A percentile compares a stretch with the other conserved stretches of the same genome.
Conservation (phyloP, 2,888 invertebrate genomes). For the Cistogaster globosa region DNA sequence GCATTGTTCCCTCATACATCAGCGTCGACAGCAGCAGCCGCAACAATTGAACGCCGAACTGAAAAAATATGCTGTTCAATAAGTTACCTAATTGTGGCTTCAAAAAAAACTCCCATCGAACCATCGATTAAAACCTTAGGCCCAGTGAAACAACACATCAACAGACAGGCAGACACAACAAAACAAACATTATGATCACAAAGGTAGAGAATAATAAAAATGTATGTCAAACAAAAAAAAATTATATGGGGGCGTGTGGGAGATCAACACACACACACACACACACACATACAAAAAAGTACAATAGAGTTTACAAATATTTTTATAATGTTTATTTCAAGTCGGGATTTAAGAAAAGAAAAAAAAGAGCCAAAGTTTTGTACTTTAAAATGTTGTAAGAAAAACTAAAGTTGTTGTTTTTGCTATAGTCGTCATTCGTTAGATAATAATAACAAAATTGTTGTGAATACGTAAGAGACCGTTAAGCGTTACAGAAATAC, state of each 20-base stretch:
- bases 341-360: conserved; percentile 34
- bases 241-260: conserved; percentile 62
- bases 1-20: conserved; percentile 40
- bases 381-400: conserved; percentile 53
- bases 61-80: conserved; percentile 73
- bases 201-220: conserved; percentile 68
- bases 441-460: conserved; percentile 73
- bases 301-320: conserved; percentile 28
- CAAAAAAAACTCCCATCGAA: conserved; percentile 32
- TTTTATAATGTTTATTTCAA: conserved; percentile 46
- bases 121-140: conserved; percentile 58
- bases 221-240: conserved; percentile 76
- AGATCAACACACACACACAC: not conserved
- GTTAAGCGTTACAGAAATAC: conserved; percentile 59
- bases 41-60: not conserved
- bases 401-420: conserved; percentile 26
- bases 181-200: conserved; percentile 4
- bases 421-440: conserved; percentile 67
- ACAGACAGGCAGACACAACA: not conserved
- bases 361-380: conserved; percentile 9
- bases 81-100: conserved; percentile 73
- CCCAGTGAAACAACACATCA: conserved; percentile 29
- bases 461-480: conserved; percentile 74
- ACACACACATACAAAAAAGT: not conserved
- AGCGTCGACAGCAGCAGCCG: conserved; percentile 12